These are phyloP conservation scores for Doryteuthis pealeii DNA, from an alignment of 1,140 invertebrate genomes.

Conservation along the genomic window DNA sequence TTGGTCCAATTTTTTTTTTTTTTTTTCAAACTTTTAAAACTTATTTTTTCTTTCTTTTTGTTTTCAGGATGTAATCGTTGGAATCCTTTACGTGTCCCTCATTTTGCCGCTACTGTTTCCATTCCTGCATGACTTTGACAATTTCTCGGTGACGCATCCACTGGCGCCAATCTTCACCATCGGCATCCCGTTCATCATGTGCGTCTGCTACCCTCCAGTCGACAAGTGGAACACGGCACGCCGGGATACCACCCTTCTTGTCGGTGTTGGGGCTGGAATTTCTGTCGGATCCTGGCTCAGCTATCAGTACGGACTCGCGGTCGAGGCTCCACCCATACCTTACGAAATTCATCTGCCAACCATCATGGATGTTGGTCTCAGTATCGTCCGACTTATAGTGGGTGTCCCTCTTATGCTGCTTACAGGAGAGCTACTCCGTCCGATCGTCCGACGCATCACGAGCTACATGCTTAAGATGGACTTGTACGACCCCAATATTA, in stretches of 20 bases:
- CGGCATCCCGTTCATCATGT: conserved; percentile 70
- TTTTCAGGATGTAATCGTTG: conserved; percentile 60
- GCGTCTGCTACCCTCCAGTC: conserved; percentile 70
- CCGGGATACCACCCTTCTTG: conserved; percentile 82
- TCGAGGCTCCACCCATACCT: conserved; percentile 63
- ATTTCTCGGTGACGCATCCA: conserved; percentile 70
- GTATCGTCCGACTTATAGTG: conserved; percentile 73
- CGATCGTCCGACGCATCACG: conserved; percentile 69
- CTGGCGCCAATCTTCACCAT: conserved; percentile 70
- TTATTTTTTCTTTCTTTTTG: conserved; percentile 5
- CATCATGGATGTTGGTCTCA: conserved; percentile 71
- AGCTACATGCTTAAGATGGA: conserved; percentile 70
- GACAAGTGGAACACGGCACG: conserved; percentile 63
- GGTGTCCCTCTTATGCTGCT: conserved; percentile 74
- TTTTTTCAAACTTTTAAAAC: not conserved
- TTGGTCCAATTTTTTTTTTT: no score
- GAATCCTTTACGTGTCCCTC: conserved; percentile 67
- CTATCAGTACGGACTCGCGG: conserved; percentile 73
- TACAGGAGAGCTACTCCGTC: conserved; percentile 72
- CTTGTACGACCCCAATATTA: conserved; percentile 57
- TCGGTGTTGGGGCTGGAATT: conserved; percentile 75
- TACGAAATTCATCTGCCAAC: conserved; percentile 68
- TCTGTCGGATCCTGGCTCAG: conserved; percentile 81
- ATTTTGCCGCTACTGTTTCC: conserved; percentile 76
- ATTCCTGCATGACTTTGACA: conserved; percentile 73